These are phyloP conservation scores for Tetrax tetrax DNA, from an alignment of 2,113 vertebrate species.

Conservation along the genomic window DNA sequence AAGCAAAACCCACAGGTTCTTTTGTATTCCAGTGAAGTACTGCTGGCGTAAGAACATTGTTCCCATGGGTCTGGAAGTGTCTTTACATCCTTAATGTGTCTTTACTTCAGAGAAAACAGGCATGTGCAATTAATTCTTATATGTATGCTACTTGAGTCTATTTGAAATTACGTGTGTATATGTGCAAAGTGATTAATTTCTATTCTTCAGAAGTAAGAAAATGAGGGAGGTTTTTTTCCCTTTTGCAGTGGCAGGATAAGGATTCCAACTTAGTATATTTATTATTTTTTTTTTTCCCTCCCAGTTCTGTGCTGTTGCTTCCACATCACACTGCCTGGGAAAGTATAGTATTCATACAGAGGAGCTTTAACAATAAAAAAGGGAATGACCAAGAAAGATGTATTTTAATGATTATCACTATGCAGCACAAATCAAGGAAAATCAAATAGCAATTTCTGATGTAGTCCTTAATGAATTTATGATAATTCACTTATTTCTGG, in stretches of 20 bases:
- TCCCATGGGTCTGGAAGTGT: neutral
- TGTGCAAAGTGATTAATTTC: neutral
- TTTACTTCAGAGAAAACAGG: constrained; percentile 17
- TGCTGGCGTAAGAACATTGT: neutral
- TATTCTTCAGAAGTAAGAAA: neutral
- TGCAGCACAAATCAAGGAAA: neutral
- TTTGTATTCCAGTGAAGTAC: constrained; percentile 11
- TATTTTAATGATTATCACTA: neutral
- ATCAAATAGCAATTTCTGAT: neutral
- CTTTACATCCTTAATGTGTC: constrained; percentile 34
- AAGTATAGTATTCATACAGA: neutral
- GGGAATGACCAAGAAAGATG: neutral
- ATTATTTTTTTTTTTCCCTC: neutral
- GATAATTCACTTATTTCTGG: neutral
- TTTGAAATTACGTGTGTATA: neutral
- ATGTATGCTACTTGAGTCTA: neutral
- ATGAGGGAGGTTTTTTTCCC: neutral
- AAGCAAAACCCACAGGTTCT: neutral
- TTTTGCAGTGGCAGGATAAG: neutral
- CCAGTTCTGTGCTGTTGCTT: neutral
- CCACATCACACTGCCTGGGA: neutral
- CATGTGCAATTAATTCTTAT: constrained; percentile 6
- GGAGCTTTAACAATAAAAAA: neutral
- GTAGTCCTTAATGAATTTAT: neutral
- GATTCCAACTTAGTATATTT: neutral